These are phyloP conservation scores for Stylophora pistillata DNA, from an alignment of 64 coral and sea anemone genomes.

Conservation along the genomic window DNA sequence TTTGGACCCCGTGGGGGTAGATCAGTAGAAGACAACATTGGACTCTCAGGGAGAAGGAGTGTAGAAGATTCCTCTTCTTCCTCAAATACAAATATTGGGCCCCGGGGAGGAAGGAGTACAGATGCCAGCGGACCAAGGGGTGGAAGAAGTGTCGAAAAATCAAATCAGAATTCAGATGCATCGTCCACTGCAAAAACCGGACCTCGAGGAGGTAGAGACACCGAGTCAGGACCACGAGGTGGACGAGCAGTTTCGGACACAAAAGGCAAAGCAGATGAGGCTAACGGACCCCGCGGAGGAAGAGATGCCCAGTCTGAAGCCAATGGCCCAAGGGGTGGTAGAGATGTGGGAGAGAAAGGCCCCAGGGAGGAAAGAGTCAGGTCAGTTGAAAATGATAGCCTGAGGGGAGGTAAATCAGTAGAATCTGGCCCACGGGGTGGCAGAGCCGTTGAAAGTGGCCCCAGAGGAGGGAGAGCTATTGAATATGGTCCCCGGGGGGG, in stretches of 20 bases:
- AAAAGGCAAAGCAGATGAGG: neutral
- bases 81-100: conserved; percentile 5
- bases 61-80: neutral
- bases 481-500: conserved; percentile 64
- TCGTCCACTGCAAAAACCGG: neutral
- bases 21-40: neutral
- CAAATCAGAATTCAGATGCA: neutral
- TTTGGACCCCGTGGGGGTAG: conserved; percentile 62
- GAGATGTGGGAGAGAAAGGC: conserved; percentile 7
- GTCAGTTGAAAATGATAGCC: conserved; percentile 26
- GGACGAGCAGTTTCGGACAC: conserved; percentile 6
- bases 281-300: conserved; percentile 42
- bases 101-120: conserved; percentile 5
- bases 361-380: neutral
- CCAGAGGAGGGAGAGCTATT: conserved; percentile 7
- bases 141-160: neutral
- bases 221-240: conserved; percentile 16
- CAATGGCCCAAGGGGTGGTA: conserved; percentile 39
- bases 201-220: conserved; percentile 23
- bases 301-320: conserved; percentile 17
- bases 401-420: conserved; percentile 39
- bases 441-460: neutral
- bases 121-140: conserved; percentile 18
- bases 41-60: neutral
- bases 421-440: conserved; percentile 32